A percentile compares a stretch with the other conserved stretches of the same genome.
Conservation (phyloP, 2,888 invertebrate species). For the Nomada fabriciana region DNA sequence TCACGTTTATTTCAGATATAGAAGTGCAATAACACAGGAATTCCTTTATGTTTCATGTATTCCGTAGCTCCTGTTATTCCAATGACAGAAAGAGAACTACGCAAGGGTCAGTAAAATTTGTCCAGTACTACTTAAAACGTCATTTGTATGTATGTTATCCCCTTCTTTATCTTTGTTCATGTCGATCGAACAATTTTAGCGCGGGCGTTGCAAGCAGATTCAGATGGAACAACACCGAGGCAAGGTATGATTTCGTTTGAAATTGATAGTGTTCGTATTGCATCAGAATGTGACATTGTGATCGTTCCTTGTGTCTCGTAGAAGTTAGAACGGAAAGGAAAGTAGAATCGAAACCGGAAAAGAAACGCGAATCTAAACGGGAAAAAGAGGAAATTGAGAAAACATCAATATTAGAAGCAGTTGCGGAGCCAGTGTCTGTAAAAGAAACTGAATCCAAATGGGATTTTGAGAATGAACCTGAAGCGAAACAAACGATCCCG, state of each 20-base stretch:
- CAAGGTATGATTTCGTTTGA: slow-evolving; percentile 67
- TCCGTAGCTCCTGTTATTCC: slow-evolving; percentile 76
- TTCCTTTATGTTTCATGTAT: slow-evolving; percentile 73
- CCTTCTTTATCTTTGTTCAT: slow-evolving; percentile 24
- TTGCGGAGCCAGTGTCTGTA: slow-evolving; percentile 45
- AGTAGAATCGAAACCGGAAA: slow-evolving; percentile 45
- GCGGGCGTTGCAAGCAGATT: slow-evolving; percentile 77
- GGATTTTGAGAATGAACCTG: slow-evolving; percentile 46
- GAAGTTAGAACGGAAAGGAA: slow-evolving; percentile 58
- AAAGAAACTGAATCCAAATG: slow-evolving; percentile 52
- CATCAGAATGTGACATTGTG: neutral
- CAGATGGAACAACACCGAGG: slow-evolving; percentile 45
- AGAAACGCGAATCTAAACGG: slow-evolving; percentile 15
- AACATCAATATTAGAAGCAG: slow-evolving; percentile 15
- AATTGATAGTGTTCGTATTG: neutral
- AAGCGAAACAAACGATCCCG: slow-evolving; percentile 28
- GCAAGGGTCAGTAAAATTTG: slow-evolving; percentile 80
- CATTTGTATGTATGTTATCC: neutral
- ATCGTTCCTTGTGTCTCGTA: slow-evolving; percentile 37
- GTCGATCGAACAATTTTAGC: slow-evolving; percentile 75
- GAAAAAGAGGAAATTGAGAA: slow-evolving; percentile 3
- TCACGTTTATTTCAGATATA: slow-evolving; percentile 13
- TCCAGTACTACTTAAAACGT: neutral
- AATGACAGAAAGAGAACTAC: slow-evolving; percentile 80
- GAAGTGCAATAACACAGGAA: neutral